Percentiles rank a stretch among this genome's conserved stretches.
These are phyloP conservation scores for Gymnoscopelus microlampas DNA, from an alignment of 2,797 vertebrate species.

Conservation along the genomic window DNA sequence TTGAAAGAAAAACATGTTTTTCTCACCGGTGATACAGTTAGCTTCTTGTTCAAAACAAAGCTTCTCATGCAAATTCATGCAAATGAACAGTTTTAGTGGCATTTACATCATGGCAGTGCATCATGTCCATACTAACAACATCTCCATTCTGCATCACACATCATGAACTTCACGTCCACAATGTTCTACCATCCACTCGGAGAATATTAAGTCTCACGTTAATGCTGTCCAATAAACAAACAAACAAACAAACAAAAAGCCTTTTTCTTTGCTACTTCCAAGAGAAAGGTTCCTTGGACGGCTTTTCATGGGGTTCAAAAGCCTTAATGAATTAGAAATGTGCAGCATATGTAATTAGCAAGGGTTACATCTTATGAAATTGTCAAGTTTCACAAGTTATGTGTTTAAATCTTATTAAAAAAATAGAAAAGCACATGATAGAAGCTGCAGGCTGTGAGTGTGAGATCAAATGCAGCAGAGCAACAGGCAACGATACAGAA, in stretches of 20 bases:
- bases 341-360: slow-evolving; percentile 64
- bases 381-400: slow-evolving; percentile 65
- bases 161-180: slow-evolving; percentile 57
- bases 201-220: slow-evolving; percentile 45
- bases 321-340: slow-evolving; percentile 62
- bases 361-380: slow-evolving; percentile 77
- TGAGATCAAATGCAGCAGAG: slow-evolving; percentile 80
- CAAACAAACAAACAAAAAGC: slow-evolving; percentile 42
- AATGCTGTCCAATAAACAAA: no score
- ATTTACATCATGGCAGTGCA: slow-evolving; percentile 76
- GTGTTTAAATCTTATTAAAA: no score
- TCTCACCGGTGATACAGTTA: slow-evolving; percentile 86
- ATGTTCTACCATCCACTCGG: slow-evolving; percentile 49
- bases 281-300: slow-evolving; percentile 79
- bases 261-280: slow-evolving; percentile 85
- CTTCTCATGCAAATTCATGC: slow-evolving; percentile 97
- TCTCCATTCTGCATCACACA: slow-evolving; percentile 37
- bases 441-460: slow-evolving; percentile 67
- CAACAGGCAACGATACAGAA: slow-evolving; percentile 79
- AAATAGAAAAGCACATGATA: slow-evolving; percentile 70
- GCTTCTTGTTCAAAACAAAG: slow-evolving; percentile 81
- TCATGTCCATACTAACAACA: slow-evolving; percentile 66
- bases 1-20: slow-evolving; percentile 86
- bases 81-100: slow-evolving; percentile 84
- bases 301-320: slow-evolving; percentile 72